phyloP scores from a whole-genome alignment of 2,888 invertebrate genomes.

The Drosophila meridiana region DNA sequence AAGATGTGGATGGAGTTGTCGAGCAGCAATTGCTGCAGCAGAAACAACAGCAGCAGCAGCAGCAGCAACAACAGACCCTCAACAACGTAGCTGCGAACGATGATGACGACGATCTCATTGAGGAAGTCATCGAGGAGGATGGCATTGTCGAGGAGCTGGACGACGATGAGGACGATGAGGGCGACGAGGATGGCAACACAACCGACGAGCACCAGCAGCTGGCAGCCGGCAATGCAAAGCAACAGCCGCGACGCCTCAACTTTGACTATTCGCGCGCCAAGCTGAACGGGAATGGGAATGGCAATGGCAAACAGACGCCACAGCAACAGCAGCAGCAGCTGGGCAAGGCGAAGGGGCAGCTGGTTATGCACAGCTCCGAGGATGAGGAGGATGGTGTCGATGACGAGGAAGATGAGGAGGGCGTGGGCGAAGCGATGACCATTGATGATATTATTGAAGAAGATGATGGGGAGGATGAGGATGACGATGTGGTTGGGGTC shows the following conservation, averaged over 20 bases:
- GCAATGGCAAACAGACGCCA: constrained; percentile 20
- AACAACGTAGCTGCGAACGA: constrained; percentile 34
- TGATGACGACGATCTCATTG: constrained; percentile 52
- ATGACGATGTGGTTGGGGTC: constrained; percentile 48
- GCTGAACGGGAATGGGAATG: constrained; percentile 55
- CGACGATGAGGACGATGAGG: constrained; percentile 52
- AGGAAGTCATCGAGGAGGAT: constrained; percentile 60
- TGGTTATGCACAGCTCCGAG: constrained; percentile 15
- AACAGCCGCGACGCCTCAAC: constrained; percentile 7
- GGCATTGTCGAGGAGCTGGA: constrained; percentile 58
- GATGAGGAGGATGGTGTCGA: constrained; percentile 38
- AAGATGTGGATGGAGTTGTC: constrained; percentile 43
- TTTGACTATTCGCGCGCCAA: constrained; percentile 35
- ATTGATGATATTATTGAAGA: constrained; percentile 70
- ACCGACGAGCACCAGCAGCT: not conserved
- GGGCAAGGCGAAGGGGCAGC: constrained; percentile 19
- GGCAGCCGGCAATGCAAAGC: not conserved
- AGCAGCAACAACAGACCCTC: constrained; percentile 18
- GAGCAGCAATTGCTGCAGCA: constrained; percentile 24
- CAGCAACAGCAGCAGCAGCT: constrained; percentile 12
- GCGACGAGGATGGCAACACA: constrained; percentile 34
- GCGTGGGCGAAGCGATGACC: constrained; percentile 40
- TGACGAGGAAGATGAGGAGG: constrained; percentile 29
- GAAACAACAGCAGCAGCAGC: constrained; percentile 32
- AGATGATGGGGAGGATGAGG: constrained; percentile 59